Conservation (phyloP, 2,113 vertebrate genomes). For the Aptenodytes patagonicus region DNA sequence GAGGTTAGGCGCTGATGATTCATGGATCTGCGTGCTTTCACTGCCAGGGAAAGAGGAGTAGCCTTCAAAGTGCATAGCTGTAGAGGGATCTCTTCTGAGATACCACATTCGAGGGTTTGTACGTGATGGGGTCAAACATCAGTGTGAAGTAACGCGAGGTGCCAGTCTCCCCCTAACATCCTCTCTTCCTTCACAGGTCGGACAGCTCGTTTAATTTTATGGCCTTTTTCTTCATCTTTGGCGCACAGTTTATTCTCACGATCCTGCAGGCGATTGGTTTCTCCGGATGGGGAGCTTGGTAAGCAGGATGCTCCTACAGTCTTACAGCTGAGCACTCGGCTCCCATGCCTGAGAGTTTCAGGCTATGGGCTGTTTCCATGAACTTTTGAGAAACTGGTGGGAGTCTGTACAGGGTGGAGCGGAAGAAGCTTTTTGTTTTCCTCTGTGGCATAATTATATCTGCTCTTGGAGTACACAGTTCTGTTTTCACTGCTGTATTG, state of each 20-base stretch:
- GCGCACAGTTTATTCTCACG: constrained; percentile 83
- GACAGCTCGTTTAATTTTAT: constrained; percentile 99
- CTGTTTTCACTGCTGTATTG: not conserved
- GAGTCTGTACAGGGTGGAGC: not conserved
- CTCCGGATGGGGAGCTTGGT: constrained; percentile 89
- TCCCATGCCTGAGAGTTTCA: not conserved
- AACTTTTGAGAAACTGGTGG: not conserved
- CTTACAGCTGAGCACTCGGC: not conserved
- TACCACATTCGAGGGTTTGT: not conserved
- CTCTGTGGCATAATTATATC: not conserved
- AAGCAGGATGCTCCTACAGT: constrained; percentile 47
- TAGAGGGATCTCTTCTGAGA: not conserved
- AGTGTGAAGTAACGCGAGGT: not conserved
- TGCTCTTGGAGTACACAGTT: not conserved
- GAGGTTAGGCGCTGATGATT: not conserved
- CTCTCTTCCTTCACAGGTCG: constrained; percentile 69
- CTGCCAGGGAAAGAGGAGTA: not conserved
- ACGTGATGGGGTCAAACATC: not conserved
- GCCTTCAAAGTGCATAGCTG: not conserved
- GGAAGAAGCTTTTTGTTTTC: not conserved
- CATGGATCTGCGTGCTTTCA: not conserved
- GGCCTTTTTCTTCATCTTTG: constrained; percentile 95
- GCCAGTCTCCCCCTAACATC: not conserved
- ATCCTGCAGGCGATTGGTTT: constrained; percentile 87
- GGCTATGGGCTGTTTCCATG: not conserved